These are phyloP conservation scores for Scortum barcoo DNA, from an alignment of 2,113 vertebrate species.

Conservation along the genomic window DNA sequence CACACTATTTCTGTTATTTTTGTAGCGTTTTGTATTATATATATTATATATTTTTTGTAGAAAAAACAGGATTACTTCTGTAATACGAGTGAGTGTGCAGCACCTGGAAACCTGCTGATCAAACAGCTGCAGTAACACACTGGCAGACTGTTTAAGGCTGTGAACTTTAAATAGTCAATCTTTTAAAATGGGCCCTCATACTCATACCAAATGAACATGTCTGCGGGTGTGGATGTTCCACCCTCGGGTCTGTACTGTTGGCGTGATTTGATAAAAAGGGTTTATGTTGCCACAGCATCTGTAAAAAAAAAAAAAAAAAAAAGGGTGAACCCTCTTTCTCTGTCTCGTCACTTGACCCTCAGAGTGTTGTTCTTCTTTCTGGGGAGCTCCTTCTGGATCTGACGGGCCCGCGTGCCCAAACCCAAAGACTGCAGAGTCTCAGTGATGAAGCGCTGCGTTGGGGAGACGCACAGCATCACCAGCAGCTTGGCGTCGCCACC, in stretches of 20 bases:
- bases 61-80: background rate
- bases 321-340: background rate
- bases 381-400: constrained; percentile 82
- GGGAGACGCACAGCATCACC: constrained; percentile 89
- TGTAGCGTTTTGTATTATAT: background rate
- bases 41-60: too few species aligned
- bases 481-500: constrained; percentile 90
- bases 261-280: too few species aligned
- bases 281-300: too few species aligned
- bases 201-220: background rate
- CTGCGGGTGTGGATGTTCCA: background rate
- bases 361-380: constrained; percentile 76
- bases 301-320: too few species aligned
- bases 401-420: constrained; percentile 84
- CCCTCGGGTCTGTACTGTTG: too few species aligned
- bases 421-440: constrained; percentile 89
- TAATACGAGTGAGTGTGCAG: background rate
- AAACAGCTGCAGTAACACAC: background rate
- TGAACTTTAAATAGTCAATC: background rate
- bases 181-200: background rate
- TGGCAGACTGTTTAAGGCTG: constrained; percentile 33
- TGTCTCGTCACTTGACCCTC: constrained; percentile 66
- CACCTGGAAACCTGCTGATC: background rate
- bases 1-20: background rate
- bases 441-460: constrained; percentile 83